phyloP scores from a whole-genome alignment of 1,140 invertebrate genomes.

The Pissodes strobi region DNA sequence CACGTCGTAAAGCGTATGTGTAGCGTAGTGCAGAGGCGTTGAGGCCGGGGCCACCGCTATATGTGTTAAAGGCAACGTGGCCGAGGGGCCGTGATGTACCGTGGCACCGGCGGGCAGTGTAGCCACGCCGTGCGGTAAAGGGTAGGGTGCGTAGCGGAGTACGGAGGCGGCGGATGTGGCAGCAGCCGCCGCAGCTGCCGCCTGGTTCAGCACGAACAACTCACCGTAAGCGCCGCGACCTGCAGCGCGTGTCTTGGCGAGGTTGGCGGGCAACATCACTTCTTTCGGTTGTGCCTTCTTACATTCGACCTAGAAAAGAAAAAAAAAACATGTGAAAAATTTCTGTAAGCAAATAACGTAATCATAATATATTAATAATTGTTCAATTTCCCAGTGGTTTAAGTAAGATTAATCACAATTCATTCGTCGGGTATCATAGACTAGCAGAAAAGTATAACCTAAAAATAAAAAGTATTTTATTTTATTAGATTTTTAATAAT shows the following conservation, averaged over 20 bases:
- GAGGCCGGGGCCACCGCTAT: slow-evolving; percentile 52
- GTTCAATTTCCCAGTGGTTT: too few species aligned
- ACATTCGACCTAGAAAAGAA: slow-evolving; percentile 90
- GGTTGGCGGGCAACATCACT: slow-evolving; percentile 95
- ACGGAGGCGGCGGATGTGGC: slow-evolving; percentile 65
- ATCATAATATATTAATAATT: too few species aligned
- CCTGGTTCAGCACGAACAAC: slow-evolving; percentile 81
- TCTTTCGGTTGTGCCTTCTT: slow-evolving; percentile 99
- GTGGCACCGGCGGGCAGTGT: slow-evolving; percentile 55
- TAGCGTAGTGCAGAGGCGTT: slow-evolving; percentile 50
- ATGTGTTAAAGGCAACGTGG: slow-evolving; percentile 49
- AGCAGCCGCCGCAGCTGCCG: slow-evolving; percentile 53
- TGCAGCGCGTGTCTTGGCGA: slow-evolving; percentile 90
- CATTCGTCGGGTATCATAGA: too few species aligned
- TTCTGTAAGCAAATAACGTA: too few species aligned
- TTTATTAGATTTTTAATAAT: too few species aligned
- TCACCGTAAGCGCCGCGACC: slow-evolving; percentile 93
- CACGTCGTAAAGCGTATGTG: slow-evolving; percentile 60
- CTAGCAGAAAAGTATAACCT: too few species aligned
- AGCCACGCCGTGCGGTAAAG: slow-evolving; percentile 57
- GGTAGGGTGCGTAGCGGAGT: slow-evolving; percentile 69
- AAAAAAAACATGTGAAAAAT: too few species aligned
- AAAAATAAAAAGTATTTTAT: too few species aligned
- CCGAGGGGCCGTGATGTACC: slow-evolving; percentile 43
- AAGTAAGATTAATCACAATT: too few species aligned